phyloP scores from a whole-genome alignment of 2,797 vertebrate species.

The Anomalospiza imberbis region DNA sequence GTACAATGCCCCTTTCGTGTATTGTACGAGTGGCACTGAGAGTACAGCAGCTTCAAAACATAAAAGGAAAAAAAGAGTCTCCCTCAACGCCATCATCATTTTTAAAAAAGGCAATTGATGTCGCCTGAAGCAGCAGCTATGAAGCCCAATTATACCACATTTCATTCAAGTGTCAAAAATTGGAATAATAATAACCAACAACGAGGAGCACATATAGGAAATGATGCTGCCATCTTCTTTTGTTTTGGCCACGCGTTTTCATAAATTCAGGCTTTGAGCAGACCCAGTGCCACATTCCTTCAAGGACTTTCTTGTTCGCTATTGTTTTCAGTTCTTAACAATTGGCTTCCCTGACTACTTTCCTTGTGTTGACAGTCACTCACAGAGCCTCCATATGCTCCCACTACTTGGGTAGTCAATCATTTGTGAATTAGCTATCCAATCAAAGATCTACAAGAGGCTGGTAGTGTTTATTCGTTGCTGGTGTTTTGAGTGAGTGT shows the following conservation, averaged over 20 bases:
- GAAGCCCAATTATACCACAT: constrained; percentile 72
- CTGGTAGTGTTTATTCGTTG: constrained; percentile 24
- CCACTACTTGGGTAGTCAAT: constrained; percentile 57
- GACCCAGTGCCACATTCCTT: constrained; percentile 59
- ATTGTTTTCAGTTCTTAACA: constrained; percentile 64
- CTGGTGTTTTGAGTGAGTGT: constrained; percentile 51
- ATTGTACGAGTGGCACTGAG: constrained; percentile 36
- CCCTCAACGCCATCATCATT: constrained; percentile 67
- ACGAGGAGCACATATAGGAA: constrained; percentile 42
- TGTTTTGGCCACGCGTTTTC: constrained; percentile 61
- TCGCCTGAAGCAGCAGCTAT: constrained; percentile 62
- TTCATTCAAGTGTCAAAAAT: constrained; percentile 73
- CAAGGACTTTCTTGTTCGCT: constrained; percentile 64
- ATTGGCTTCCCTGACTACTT: constrained; percentile 63
- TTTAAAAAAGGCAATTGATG: constrained; percentile 73
- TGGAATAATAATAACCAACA: constrained; percentile 69
- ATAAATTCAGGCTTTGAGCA: constrained; percentile 62
- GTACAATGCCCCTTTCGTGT: constrained; percentile 53
- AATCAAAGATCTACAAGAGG: constrained; percentile 48
- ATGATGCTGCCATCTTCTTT: constrained; percentile 64
- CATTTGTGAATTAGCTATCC: constrained; percentile 66
- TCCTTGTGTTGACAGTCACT: constrained; percentile 59
- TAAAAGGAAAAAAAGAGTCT: constrained; percentile 64
- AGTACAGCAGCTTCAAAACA: constrained; percentile 62
- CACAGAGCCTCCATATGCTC: constrained; percentile 65